These are phyloP conservation scores for Cremastinae sp. DNA, from an alignment of 2,888 invertebrate species.

Conservation along the genomic window DNA sequence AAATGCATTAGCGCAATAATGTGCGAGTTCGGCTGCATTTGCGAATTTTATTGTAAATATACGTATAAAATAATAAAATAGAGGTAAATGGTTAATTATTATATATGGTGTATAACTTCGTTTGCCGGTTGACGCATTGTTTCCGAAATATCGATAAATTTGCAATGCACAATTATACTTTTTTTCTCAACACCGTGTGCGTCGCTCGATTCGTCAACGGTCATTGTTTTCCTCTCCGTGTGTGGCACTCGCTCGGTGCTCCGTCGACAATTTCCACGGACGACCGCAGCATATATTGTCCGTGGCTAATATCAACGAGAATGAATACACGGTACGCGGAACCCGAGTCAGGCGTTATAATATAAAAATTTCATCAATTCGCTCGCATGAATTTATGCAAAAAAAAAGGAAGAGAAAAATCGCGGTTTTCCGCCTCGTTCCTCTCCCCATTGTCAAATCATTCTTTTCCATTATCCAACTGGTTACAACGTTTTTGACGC, in stretches of 20 bases:
- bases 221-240: slow-evolving; percentile 20
- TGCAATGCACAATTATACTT: slow-evolving; percentile 24
- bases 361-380: slow-evolving; percentile 30
- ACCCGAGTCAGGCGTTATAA: slow-evolving; percentile 15
- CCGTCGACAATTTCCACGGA: slow-evolving; percentile 9
- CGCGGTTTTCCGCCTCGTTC: slow-evolving; percentile 19
- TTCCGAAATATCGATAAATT: slow-evolving; percentile 33
- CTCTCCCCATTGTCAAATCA: slow-evolving; percentile 45
- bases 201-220: slow-evolving; percentile 38
- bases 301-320: slow-evolving; percentile 7
- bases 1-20: too few species aligned
- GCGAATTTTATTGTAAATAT: too few species aligned
- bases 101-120: too few species aligned
- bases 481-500: slow-evolving; percentile 18
- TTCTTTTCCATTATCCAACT: slow-evolving; percentile 1
- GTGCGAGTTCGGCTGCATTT: too few species aligned
- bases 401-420: slow-evolving; percentile 13
- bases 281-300: slow-evolving; percentile 11
- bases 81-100: slow-evolving; percentile 40
- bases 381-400: slow-evolving; percentile 3
- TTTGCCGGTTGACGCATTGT: slow-evolving; percentile 38
- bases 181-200: neutral
- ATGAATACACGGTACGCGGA: slow-evolving; percentile 4
- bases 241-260: neutral
- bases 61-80: too few species aligned